A percentile compares a stretch with the other conserved stretches of the same genome.
Conservation (phyloP, 2,888 invertebrate species). For the Drosophila yooni region DNA sequence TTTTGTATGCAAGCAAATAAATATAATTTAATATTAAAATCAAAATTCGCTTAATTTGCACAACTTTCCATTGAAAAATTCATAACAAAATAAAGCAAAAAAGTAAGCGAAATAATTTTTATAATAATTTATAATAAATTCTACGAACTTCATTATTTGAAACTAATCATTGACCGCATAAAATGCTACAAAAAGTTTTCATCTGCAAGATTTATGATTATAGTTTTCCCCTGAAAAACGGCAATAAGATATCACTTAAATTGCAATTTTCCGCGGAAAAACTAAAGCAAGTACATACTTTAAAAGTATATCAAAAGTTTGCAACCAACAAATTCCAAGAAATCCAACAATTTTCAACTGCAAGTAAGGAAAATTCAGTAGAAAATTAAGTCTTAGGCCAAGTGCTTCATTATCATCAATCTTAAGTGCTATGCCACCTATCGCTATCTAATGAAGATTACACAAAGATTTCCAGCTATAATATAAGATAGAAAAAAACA, state of each 20-base stretch:
- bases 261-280: not conserved
- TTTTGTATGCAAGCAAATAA: not conserved
- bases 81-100: not conserved
- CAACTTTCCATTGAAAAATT: not conserved
- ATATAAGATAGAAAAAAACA: not conserved
- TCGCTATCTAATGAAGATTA: not conserved
- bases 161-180: no score
- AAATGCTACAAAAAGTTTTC: not conserved
- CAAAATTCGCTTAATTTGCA: not conserved
- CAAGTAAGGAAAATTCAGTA: not conserved
- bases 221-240: not conserved
- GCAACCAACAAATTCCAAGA: not conserved
- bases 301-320: not conserved
- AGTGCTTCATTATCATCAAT: not conserved
- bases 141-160: not conserved
- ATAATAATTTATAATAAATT: not conserved
- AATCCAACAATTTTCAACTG: not conserved
- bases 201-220: not conserved
- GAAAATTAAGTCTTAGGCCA: not conserved
- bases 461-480: not conserved
- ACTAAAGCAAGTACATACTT: not conserved
- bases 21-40: not conserved
- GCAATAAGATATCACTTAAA: not conserved
- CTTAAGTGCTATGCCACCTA: not conserved
- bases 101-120: fast-evolving